Evolutionary conservation across 1,140 invertebrate species (phyloP).

Genomic region (Drosophila paulistorum): DNA sequence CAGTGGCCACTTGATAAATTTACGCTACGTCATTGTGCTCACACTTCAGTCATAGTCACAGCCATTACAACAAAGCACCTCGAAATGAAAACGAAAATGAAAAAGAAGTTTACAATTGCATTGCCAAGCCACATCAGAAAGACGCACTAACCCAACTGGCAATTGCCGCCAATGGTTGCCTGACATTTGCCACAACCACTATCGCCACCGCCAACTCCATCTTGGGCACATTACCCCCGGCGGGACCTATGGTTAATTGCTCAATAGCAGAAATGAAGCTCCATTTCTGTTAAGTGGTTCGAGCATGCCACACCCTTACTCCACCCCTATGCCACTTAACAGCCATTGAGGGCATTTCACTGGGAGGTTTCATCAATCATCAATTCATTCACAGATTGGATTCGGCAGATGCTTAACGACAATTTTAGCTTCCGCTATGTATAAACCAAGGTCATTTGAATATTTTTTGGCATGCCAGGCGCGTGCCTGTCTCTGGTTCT

Average conservation of each 20-base stretch:
- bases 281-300: slow-evolving; percentile 33
- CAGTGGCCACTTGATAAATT: slow-evolving; percentile 59
- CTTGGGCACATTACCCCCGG: not conserved
- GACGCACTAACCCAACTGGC: slow-evolving; percentile 5
- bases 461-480: slow-evolving; percentile 51
- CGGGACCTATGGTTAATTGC: slow-evolving; percentile 36
- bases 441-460: slow-evolving; percentile 51
- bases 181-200: slow-evolving; percentile 43
- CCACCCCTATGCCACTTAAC: not conserved
- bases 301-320: slow-evolving; percentile 24
- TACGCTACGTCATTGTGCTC: slow-evolving; percentile 60
- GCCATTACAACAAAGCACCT: slow-evolving; percentile 13
- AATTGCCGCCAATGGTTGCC: slow-evolving; percentile 19
- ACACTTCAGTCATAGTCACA: slow-evolving; percentile 21
- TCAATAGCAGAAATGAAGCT: slow-evolving; percentile 31
- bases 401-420: slow-evolving; percentile 42
- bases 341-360: slow-evolving; percentile 37
- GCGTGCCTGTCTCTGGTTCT: slow-evolving; percentile 55
- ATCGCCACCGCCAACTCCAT: slow-evolving; percentile 2
- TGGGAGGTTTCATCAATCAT: slow-evolving; percentile 14
- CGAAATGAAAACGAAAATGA: slow-evolving; percentile 3
- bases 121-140: slow-evolving; percentile 5
- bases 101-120: slow-evolving; percentile 42
- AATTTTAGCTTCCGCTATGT: slow-evolving; percentile 58
- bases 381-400: slow-evolving; percentile 69